These are phyloP conservation scores for Sternotherus odoratus DNA, from an alignment of 2,797 vertebrate species.

Conservation along the genomic window DNA sequence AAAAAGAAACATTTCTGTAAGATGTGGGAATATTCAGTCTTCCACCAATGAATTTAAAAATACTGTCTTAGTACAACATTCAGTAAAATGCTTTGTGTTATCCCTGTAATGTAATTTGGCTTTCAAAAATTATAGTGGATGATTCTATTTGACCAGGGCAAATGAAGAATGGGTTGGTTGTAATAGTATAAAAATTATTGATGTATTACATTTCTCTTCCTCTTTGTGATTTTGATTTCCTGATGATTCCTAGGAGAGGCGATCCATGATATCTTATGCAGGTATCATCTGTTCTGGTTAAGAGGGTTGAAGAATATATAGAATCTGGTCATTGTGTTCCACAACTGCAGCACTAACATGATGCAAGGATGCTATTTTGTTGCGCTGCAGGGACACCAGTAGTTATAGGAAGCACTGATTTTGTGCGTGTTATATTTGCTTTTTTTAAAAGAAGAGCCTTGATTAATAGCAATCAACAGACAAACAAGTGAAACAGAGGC, in stretches of 20 bases:
- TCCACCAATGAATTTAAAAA: background rate
- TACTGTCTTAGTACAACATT: background rate
- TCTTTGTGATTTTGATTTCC: background rate
- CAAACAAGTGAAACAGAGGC: background rate
- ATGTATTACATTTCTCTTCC: background rate
- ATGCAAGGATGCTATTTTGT: background rate
- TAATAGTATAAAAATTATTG: background rate
- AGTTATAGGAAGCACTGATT: background rate
- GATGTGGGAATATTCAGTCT: background rate
- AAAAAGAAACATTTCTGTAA: background rate
- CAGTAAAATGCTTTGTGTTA: background rate
- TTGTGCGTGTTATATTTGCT: background rate
- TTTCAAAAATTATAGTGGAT: background rate
- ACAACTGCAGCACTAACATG: background rate
- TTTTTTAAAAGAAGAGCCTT: conserved; percentile 6
- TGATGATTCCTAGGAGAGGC: background rate
- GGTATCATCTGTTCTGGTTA: background rate
- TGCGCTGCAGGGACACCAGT: background rate
- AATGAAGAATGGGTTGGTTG: background rate
- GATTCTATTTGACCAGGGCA: background rate
- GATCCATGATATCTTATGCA: background rate
- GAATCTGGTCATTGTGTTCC: background rate
- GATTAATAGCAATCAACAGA: conserved; percentile 27
- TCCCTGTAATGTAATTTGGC: background rate
- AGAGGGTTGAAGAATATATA: background rate